Evolutionary conservation across 2,797 vertebrate species (phyloP), one percentile per base, ranked within the genome.

Genomic region (Enteromius anoplus): DNA sequence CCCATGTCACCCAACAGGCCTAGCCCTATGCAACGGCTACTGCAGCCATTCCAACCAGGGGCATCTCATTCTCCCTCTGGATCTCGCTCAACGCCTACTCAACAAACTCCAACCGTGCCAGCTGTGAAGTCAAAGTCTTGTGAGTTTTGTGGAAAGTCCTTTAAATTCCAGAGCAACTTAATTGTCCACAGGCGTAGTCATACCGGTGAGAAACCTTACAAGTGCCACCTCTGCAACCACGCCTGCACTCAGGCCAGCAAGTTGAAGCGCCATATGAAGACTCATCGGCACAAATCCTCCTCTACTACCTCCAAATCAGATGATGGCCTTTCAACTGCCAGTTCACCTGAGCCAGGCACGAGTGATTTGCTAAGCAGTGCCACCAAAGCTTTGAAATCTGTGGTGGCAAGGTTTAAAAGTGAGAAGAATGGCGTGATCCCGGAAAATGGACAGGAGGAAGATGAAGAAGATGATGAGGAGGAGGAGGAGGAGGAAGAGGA

Each of bases 161-260:
- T 99, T 94, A 99, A 99, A 92, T 99, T 99, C 93, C 98, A 99
- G 96, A 99, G 98, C 93, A 99, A 99, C 94, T 92, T 99, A 91
- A 98, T 99, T 21, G 98, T 99, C 86, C 98, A 99, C 90, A 95
- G 98, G 88, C 96, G 98, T 79, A 99, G 98, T 95, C 98, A 99
- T 95, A 99, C 98, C 0, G 97, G 97, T 82, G 97, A 99, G 92
- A 99, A 99, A 94, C 98, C 98, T 86, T 99, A 99, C 91, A 99
- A 99, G 91, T 99, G 98, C 94, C 97, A 96, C 94, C 96, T 99
- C 85, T 99, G 98, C 12, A 98, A 99, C 93, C 98, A 99, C 0
- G 97, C 98, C 75, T 99, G 98, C 93, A 99, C 97, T 3, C 98
- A 99, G 94, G 98, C 98, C 91, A 98, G 97, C 95, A 99, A 99